Evolutionary conservation across 2,888 invertebrate genomes (phyloP).

Genomic region (Trachelus iudaicus): DNA sequence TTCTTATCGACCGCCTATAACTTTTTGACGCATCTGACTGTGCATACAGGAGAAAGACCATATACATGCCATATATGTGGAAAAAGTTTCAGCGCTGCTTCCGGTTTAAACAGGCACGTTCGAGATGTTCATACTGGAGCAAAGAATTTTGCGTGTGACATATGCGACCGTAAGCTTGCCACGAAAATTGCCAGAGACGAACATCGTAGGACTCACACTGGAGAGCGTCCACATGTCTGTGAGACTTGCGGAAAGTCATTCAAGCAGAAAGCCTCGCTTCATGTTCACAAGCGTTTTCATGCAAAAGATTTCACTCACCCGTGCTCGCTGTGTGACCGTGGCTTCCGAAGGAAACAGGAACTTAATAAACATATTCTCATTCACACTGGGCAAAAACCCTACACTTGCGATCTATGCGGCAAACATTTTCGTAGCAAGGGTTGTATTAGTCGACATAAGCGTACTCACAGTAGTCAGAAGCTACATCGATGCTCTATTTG

Average conservation of each 20-base stretch:
- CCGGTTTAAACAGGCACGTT: slow-evolving; percentile 52
- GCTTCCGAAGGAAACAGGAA: slow-evolving; percentile 67
- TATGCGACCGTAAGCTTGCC: slow-evolving; percentile 49
- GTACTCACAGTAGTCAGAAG: slow-evolving; percentile 65
- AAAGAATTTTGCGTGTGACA: slow-evolving; percentile 51
- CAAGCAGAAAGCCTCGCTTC: slow-evolving; percentile 64
- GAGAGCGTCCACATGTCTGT: slow-evolving; percentile 56
- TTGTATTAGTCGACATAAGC: slow-evolving; percentile 68
- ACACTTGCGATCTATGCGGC: slow-evolving; percentile 66
- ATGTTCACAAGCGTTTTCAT: slow-evolving; percentile 61
- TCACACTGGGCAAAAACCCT: slow-evolving; percentile 63
- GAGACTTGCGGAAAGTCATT: slow-evolving; percentile 66
- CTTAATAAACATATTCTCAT: slow-evolving; percentile 65
- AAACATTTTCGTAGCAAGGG: slow-evolving; percentile 66
- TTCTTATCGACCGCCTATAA: slow-evolving; percentile 71
- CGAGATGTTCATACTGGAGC: slow-evolving; percentile 48
- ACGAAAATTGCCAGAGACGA: slow-evolving; percentile 50
- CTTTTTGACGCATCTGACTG: slow-evolving; percentile 40
- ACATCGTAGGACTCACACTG: slow-evolving; percentile 56
- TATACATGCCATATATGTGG: slow-evolving; percentile 52
- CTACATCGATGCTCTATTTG: slow-evolving; percentile 65
- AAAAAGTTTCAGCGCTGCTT: slow-evolving; percentile 53
- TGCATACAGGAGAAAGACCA: slow-evolving; percentile 48
- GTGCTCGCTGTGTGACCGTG: slow-evolving; percentile 53
- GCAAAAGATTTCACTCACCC: slow-evolving; percentile 23